Conservation (phyloP, 2,113 vertebrate species). For the Lucifuga dentata region DNA sequence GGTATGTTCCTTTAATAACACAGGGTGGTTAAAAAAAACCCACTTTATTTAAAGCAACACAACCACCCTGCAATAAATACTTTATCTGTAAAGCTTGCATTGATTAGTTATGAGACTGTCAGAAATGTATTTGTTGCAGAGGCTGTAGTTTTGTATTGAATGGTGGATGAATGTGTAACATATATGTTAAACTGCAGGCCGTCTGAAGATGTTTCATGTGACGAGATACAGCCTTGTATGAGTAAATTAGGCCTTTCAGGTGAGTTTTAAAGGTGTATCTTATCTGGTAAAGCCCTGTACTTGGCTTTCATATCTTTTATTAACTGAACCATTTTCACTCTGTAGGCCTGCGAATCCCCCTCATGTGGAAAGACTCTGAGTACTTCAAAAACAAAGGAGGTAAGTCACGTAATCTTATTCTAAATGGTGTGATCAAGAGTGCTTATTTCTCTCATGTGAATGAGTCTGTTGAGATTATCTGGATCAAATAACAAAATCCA, state of each 20-base stretch:
- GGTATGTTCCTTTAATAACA: too few relatives aligned
- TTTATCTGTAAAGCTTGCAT: too few relatives aligned
- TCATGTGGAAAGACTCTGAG: slow-evolving; percentile 97
- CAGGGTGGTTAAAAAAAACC: too few relatives aligned
- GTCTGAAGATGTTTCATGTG: slow-evolving; percentile 67
- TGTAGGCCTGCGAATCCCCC: slow-evolving; percentile 90
- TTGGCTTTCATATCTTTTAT: neutral
- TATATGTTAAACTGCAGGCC: slow-evolving; percentile 70
- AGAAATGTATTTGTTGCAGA: too few relatives aligned
- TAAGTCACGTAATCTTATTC: slow-evolving; percentile 54
- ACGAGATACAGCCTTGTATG: slow-evolving; percentile 79
- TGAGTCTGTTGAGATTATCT: neutral
- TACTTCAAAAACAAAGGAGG: slow-evolving; percentile 97
- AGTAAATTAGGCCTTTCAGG: slow-evolving; percentile 87
- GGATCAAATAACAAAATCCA: neutral
- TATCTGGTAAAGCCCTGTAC: neutral
- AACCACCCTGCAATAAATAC: too few relatives aligned
- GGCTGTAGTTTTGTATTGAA: slow-evolving; percentile 33
- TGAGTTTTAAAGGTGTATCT: slow-evolving; percentile 31
- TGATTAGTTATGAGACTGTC: too few relatives aligned
- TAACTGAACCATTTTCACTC: slow-evolving; percentile 1
- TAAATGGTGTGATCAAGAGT: neutral
- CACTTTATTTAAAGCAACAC: too few relatives aligned
- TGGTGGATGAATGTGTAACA: neutral
- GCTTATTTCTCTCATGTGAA: neutral